Evolutionary conservation across 2,797 vertebrate species (phyloP).

Genomic region (Podargus strigoides): DNA sequence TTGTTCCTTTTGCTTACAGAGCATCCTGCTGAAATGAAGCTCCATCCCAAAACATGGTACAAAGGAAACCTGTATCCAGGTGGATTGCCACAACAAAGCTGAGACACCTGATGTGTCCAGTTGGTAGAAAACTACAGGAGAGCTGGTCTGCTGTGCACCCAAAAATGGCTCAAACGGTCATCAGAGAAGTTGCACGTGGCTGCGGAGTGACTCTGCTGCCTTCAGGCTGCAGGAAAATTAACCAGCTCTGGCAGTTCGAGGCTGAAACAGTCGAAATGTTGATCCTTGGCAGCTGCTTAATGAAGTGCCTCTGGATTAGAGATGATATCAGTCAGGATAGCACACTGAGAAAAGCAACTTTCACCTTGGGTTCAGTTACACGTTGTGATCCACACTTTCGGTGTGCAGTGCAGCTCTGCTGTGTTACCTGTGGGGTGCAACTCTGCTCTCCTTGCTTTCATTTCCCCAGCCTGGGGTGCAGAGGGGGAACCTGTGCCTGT

Average conservation of each 20-base stretch:
- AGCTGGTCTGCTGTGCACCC: not conserved
- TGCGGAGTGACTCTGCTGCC: not conserved
- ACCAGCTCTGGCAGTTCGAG: not conserved
- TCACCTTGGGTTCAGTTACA: no score
- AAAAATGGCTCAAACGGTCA: not conserved
- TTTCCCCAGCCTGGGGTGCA: not conserved
- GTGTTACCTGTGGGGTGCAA: fast-evolving
- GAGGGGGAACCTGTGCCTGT: not conserved
- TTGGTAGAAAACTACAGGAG: not conserved
- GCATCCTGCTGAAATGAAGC: not conserved
- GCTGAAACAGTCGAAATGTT: not conserved
- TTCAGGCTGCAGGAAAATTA: not conserved
- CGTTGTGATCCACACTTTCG: no score
- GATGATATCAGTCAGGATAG: not conserved
- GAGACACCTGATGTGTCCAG: not conserved
- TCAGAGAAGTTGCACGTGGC: not conserved
- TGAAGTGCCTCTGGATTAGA: not conserved
- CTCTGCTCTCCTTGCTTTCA: not conserved
- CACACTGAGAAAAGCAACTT: not conserved
- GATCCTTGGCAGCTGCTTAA: conserved; percentile 8
- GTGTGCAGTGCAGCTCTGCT: not conserved
- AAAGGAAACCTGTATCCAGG: not conserved
- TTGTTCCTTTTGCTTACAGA: not conserved
- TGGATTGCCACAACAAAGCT: not conserved
- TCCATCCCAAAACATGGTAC: not conserved